Evolutionary conservation across 2,113 vertebrate species (phyloP), one percentile per base, ranked within the genome.

Genomic region (Himantopus leucocephalus): DNA sequence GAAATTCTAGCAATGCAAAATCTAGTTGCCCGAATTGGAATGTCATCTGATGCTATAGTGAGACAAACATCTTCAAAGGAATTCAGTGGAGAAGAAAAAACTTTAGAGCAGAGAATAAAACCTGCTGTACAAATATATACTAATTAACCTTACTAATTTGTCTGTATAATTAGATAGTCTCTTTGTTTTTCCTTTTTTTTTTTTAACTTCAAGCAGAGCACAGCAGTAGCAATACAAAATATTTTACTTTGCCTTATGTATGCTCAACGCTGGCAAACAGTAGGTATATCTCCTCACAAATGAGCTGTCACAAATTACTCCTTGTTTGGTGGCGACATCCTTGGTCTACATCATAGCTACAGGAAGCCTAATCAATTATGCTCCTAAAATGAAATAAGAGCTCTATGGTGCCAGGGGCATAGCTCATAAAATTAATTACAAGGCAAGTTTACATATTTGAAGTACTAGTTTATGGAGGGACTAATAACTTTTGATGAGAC

Each of bases 391-490:
- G 92, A 97, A 97, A 97, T 96, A 96, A 96, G 93, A 95, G 94
- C 94, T 92, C 91, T 53, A 14, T 62, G 84, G 89, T 97, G 95
- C 94, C 92, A 96, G 89, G 83, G 88, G 89, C 94, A 91, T 82
- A 95, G 94, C 95, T 96, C 95, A 68, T 96, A 97, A 96, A 97
- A 97, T 97, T 97, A 97, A 97, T 97, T 97, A 97, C 77, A 91
- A 96, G 90, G 90, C 94, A 95, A 96, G 84, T 96, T 97, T 97
- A 96, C 95, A 96, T 96, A 97, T 53, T 96, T 96, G 91, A 96
- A 96, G 96, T 90, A 96, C 74, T 89, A 93, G 88, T 96, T 96
- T 97, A 97, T 96, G 78, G 75, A 93, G 81, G 77, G 81, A 95
- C 95, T 96, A 96, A 95, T 96, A 96, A 96, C 77, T 94, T 96